phyloP scores from a whole-genome alignment of 2,888 invertebrate genomes.

The Drosophila robusta region DNA sequence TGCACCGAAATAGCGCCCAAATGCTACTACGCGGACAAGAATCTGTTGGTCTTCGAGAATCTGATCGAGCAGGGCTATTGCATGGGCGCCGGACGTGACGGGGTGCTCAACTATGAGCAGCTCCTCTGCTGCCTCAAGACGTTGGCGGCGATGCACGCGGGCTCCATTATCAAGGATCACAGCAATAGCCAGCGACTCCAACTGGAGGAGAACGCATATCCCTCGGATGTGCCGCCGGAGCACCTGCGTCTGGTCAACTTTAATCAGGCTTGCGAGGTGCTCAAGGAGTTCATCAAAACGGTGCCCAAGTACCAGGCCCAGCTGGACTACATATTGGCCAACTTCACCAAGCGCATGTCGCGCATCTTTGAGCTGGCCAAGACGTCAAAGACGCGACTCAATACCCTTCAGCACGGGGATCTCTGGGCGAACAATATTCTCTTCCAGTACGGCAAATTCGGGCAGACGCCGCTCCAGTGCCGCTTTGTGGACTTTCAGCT shows the following conservation, averaged over 20 bases:
- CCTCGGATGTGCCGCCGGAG: constrained; percentile 57
- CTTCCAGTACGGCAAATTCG: constrained; percentile 82
- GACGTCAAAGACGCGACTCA: constrained; percentile 83
- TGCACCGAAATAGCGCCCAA: constrained; percentile 81
- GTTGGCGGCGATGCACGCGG: constrained; percentile 85
- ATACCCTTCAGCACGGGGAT: constrained; percentile 85
- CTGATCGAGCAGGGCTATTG: constrained; percentile 79
- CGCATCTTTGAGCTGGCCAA: constrained; percentile 79
- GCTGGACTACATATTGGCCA: constrained; percentile 68
- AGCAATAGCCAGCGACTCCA: constrained; percentile 56
- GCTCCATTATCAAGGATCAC: constrained; percentile 85
- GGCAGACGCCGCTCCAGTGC: constrained; percentile 86
- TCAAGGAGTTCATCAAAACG: constrained; percentile 75
- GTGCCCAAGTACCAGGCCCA: constrained; percentile 80
- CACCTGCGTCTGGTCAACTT: constrained; percentile 77
- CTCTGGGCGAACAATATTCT: constrained; percentile 86
- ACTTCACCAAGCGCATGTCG: constrained; percentile 70
- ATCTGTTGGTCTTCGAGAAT: constrained; percentile 85
- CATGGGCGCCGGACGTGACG: constrained; percentile 77
- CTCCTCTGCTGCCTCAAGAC: constrained; percentile 84
- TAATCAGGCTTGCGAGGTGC: constrained; percentile 74
- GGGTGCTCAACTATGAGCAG: constrained; percentile 83
- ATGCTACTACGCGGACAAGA: constrained; percentile 84
- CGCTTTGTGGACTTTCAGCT: constrained; percentile 90
- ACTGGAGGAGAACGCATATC: constrained; percentile 84